Conservation (phyloP, 2,888 invertebrate species). For the Drosophila paranaensis region DNA sequence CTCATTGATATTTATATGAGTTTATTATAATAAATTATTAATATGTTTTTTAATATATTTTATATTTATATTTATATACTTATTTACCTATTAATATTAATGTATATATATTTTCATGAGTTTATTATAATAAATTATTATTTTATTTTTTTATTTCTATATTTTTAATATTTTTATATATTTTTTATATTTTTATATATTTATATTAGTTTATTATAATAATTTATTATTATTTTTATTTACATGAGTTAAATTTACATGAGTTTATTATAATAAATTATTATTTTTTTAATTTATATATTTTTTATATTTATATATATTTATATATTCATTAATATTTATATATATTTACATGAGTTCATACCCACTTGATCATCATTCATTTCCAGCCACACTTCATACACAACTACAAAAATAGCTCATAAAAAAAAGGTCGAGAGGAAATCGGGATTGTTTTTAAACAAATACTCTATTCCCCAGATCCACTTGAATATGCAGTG, state of each 20-base stretch:
- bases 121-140: background rate
- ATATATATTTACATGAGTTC: background rate
- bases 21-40: too few species aligned
- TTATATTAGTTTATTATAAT: too few species aligned
- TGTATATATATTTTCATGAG: background rate
- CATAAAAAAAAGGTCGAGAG: background rate
- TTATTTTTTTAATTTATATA: background rate
- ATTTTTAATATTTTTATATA: background rate
- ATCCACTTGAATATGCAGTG: constrained; percentile 16
- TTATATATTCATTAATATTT: background rate
- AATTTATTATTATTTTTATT: too few species aligned
- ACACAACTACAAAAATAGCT: background rate
- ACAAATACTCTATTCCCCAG: constrained; percentile 18
- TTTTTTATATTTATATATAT: background rate
- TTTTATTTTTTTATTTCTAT: background rate
- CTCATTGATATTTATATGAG: too few species aligned
- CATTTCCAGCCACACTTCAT: background rate
- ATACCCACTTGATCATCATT: background rate
- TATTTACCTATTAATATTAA: too few species aligned
- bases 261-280: background rate
- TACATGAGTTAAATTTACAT: too few species aligned
- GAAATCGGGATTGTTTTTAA: constrained; percentile 5
- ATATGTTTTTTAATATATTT: background rate
- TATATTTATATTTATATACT: too few species aligned
- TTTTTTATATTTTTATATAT: background rate